These are phyloP conservation scores for Brachynemurus nebulosus DNA, from an alignment of 2,888 invertebrate species.

Conservation along the genomic window DNA sequence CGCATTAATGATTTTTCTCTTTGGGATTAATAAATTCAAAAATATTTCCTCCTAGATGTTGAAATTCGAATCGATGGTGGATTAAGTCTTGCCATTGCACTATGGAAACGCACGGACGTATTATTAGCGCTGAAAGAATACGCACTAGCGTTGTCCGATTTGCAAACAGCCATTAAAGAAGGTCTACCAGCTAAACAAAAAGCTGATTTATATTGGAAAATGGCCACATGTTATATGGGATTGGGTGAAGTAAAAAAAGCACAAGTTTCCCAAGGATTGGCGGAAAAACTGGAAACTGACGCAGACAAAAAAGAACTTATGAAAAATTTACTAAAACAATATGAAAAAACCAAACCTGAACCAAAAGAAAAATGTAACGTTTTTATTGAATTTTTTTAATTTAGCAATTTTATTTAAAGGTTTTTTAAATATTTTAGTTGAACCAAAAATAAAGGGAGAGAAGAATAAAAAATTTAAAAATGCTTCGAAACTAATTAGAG, in stretches of 20 bases:
- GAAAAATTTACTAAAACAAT: conserved; percentile 28
- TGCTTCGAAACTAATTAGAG: conserved; percentile 43
- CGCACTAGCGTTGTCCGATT: conserved; percentile 47
- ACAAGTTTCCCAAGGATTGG: conserved; percentile 48
- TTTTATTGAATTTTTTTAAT: no score
- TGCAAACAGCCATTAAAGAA: conserved; percentile 49
- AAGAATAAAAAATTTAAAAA: conserved; percentile 38
- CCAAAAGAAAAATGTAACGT: no score
- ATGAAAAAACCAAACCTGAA: conserved; percentile 15
- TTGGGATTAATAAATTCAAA: neutral
- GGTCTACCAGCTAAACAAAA: conserved; percentile 46
- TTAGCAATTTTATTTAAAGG: no score
- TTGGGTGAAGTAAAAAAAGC: conserved; percentile 45
- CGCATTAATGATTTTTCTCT: no score
- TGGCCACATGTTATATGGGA: conserved; percentile 54
- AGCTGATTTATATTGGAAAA: conserved; percentile 51
- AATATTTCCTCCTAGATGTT: neutral
- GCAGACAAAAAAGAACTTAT: conserved; percentile 31
- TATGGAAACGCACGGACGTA: conserved; percentile 52
- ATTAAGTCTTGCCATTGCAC: conserved; percentile 45
- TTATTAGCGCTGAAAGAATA: conserved; percentile 43
- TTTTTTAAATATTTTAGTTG: conserved; percentile 12
- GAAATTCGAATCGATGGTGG: conserved; percentile 38
- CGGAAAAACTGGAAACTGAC: conserved; percentile 40
- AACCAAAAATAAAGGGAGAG: conserved; percentile 34